Evolutionary conservation across 2,797 vertebrate species (phyloP), one percentile per base, ranked within the genome.

Genomic region (Chiloscyllium punctatum): DNA sequence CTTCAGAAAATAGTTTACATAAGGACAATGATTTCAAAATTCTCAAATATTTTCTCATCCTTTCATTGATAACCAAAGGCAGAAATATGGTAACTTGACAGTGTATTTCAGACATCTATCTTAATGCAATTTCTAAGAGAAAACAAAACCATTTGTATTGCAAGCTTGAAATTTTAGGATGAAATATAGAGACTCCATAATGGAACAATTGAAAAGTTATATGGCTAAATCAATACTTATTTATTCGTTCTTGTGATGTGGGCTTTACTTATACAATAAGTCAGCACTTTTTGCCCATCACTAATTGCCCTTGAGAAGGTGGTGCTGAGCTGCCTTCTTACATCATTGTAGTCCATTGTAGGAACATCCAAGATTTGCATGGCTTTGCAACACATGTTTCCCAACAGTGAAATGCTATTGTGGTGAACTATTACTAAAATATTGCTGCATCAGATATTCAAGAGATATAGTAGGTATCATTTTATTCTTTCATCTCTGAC

Each of bases 401-500:
- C 97, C 94, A 95, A 96, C 95, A 96, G 96, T 95, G 95, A 96
- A 97, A 97, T 96, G 72, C 95, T 95, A 96, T 95, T 96, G 96
- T 91, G 94, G 96, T 97, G 97, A 97, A 96, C 96, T 96, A 94
- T 96, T 97, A 96, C 96, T 95, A 87, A 87, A 87, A 27, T 87
- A 5, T 48, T 87, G 1, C 18, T 51, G 42, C 37, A 88, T 72
- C 77, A 84, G 96, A 96, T 96, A 96, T 96, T 96, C 96, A 96
- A 94, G 72, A 97, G 87, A 95, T 96, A 72, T 62, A 96, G 51
- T 96, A 97, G 96, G 96, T 72, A 79, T 96, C 97, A 96, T 96
- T 97, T 96, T 96, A 96, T 96, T 91, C 97, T 96, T 23, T 51
- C 5, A 96, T 95, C 91, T 96, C 96, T 97, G 96, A 96, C 96